Evolutionary conservation across 2,113 vertebrate genomes (phyloP), one percentile per base, ranked within the genome.

Genomic region (Phodopus roborovskii): DNA sequence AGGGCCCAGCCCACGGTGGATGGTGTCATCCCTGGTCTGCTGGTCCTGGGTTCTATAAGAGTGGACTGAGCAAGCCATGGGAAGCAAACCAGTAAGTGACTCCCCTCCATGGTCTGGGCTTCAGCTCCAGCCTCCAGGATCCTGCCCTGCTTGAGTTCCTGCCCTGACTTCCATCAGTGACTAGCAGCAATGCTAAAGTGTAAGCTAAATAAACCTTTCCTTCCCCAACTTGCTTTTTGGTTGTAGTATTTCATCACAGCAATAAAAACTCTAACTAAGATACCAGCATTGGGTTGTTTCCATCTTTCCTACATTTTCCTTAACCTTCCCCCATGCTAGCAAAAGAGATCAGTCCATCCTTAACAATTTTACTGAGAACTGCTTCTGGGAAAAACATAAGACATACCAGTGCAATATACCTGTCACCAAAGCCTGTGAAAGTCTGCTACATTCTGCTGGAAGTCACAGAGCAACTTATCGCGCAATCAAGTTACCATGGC

Each of bases 401-500:
- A 20, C 20, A 77, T 30, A 60, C 11, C 7, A 13, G 10, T 64
- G 68, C 56, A 45, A n/a, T 2, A n/a, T 2, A 50, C 10, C 48
- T n/a, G 36, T 42, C 75, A 39, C 64, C 58, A 82, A 58, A 62
- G 22, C 88, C 24, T 77, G n/a, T 9, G 20, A 60, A 16, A 68
- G 8, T 5, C 17, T 1, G 39, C 45, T 79, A 42, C 45, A 48
- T 92, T 87, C 78, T 95, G 17, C n/a, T 90, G 83, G 70, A 95
- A 84, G 71, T 79, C 68, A 60, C 20, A 58, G 82, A 62, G 48
- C 20, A 36, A 58, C 50, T 95, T 62, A 96, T 62, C 79, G 62
- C 5, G 3, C 91, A 60, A 89, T 96, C 89, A 90, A 58, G 90
- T 96, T 62, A 33, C 90, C 75, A 71, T 82, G 92, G 85, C 92